Evolutionary conservation across 2,888 invertebrate species (phyloP).

Genomic region (Microplitis manilae): DNA sequence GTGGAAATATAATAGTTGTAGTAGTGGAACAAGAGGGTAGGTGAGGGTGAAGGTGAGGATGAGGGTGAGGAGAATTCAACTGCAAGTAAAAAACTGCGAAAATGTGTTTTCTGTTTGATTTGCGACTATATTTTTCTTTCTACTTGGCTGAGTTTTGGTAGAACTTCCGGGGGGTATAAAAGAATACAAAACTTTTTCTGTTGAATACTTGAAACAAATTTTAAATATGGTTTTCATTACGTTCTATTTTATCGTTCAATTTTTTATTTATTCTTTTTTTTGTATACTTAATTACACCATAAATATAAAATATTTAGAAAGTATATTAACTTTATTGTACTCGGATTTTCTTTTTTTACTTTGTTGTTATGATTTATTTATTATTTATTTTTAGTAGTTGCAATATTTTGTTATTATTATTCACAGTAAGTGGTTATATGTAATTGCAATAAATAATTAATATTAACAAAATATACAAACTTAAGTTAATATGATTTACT

Average conservation of each 20-base stretch:
- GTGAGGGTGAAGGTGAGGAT: constrained; percentile 33
- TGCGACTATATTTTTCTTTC: constrained; percentile 63
- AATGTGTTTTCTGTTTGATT: constrained; percentile 65
- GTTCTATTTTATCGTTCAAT: background rate
- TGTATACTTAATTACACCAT: background rate
- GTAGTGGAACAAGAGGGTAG: constrained; percentile 28
- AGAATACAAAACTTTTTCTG: background rate
- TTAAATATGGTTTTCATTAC: constrained; percentile 7
- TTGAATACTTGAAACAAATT: constrained; percentile 11
- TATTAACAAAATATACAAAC: no score
- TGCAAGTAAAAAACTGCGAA: constrained; percentile 57
- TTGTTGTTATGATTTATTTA: background rate
- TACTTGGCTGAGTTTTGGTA: constrained; percentile 50
- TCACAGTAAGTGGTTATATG: no score
- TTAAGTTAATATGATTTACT: no score
- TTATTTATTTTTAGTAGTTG: background rate
- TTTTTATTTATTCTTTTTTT: constrained; percentile 2
- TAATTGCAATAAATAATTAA: no score
- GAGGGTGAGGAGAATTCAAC: constrained; percentile 21
- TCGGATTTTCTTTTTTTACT: background rate
- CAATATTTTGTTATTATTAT: no score
- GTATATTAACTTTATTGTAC: background rate
- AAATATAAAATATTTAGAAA: background rate
- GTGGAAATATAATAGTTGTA: constrained; percentile 1
- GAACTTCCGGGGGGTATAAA: constrained; percentile 20